Evolutionary conservation across 2,888 invertebrate genomes (phyloP).

Genomic region (Lepidocyrtoides sp.): DNA sequence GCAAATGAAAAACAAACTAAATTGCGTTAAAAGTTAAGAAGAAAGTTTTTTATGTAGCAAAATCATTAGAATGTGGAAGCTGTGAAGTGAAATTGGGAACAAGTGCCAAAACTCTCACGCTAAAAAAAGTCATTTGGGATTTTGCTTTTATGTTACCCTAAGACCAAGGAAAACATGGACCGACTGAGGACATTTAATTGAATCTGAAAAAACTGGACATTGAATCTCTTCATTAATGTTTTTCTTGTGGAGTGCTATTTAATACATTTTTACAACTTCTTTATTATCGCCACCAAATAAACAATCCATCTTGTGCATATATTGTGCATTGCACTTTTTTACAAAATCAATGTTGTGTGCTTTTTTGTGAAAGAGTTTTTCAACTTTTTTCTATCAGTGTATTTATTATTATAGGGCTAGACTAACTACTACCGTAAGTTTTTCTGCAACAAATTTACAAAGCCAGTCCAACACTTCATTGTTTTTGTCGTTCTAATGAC

Average conservation of each 20-base stretch:
- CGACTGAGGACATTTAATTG: too few species aligned
- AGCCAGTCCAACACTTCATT: not conserved
- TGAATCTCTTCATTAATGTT: not conserved
- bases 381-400: too few species aligned
- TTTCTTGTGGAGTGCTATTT: not conserved
- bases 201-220: not conserved
- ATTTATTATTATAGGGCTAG: too few species aligned
- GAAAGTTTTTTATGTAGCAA: slow-evolving; percentile 24
- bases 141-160: slow-evolving; percentile 8
- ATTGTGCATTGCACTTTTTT: too few species aligned
- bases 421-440: too few species aligned
- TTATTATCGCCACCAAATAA: not conserved
- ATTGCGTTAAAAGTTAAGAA: slow-evolving; percentile 25
- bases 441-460: not conserved
- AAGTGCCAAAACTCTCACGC: slow-evolving; percentile 48
- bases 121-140: slow-evolving; percentile 18
- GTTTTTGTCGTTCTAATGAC: not conserved
- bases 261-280: not conserved
- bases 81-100: not conserved
- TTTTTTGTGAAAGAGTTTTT: too few species aligned
- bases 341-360: too few species aligned
- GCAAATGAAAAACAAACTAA: not conserved
- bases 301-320: too few species aligned
- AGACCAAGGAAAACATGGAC: too few species aligned
- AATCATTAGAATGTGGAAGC: not conserved